A percentile compares a stretch with the other conserved stretches of the same genome.
Evolutionary conservation across 1,140 invertebrate species (phyloP).

Genomic region (Danaus melanippus): DNA sequence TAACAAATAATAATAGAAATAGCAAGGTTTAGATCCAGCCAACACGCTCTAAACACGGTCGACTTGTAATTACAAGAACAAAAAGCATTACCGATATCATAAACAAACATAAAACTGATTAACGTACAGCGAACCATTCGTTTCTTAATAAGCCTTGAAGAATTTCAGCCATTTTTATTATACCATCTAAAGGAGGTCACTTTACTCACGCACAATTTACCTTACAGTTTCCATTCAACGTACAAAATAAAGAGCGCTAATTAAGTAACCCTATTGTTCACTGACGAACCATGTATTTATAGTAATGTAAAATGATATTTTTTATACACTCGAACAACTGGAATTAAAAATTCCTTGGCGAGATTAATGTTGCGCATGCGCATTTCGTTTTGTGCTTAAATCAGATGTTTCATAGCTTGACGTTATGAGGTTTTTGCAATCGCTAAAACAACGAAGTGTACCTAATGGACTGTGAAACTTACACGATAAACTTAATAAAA

Average conservation of each 20-base stretch:
- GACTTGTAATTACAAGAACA: slow-evolving; percentile 23
- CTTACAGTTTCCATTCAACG: slow-evolving; percentile 42
- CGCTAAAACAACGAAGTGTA: no score
- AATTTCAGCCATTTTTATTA: slow-evolving; percentile 42
- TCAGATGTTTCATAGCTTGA: no score
- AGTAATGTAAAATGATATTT: no score
- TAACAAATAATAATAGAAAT: no score
- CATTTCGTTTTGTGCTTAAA: no score
- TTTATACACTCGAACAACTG: slow-evolving; percentile 15
- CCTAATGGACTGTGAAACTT: no score
- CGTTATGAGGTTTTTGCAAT: no score
- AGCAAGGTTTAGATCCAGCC: no score
- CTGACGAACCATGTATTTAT: slow-evolving; percentile 32
- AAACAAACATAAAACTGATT: slow-evolving; percentile 13
- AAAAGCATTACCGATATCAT: slow-evolving; percentile 39
- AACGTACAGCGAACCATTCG: no score
- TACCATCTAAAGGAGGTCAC: slow-evolving; percentile 3
- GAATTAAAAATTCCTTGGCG: slow-evolving; percentile 23
- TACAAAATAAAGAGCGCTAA: slow-evolving; percentile 45
- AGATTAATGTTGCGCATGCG: slow-evolving; percentile 18
- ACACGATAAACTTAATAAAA: no score
- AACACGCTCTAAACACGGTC: no score
- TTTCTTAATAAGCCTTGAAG: slow-evolving; percentile 45
- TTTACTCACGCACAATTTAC: slow-evolving; percentile 52
- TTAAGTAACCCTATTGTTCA: slow-evolving; percentile 67